Percentiles rank a stretch among this genome's conserved stretches.
phyloP scores from a whole-genome alignment of 2,113 vertebrate genomes.

The Passer domesticus region DNA sequence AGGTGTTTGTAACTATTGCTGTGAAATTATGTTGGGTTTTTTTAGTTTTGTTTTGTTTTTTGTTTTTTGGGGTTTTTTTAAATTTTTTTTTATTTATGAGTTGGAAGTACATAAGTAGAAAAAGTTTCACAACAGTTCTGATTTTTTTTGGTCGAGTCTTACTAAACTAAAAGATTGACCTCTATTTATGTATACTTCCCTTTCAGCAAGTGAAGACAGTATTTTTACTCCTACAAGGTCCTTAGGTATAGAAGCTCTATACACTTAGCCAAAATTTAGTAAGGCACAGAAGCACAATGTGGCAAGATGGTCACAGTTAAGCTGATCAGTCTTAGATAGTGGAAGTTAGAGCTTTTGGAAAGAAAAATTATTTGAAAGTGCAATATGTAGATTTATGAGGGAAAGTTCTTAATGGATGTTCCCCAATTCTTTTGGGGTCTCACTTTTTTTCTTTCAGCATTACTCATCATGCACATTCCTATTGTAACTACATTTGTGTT shows the following conservation, averaged over 20 bases:
- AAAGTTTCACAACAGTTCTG: not conserved
- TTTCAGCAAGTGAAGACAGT: not conserved
- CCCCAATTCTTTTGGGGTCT: not conserved
- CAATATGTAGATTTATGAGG: not conserved
- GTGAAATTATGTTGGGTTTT: not conserved
- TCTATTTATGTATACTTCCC: not conserved
- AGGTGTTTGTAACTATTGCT: not conserved
- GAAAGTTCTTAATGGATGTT: not conserved
- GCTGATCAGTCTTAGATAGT: not conserved
- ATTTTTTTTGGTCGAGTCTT: not conserved
- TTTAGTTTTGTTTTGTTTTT: no score
- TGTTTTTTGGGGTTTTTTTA: no score
- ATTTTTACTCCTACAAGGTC: not conserved
- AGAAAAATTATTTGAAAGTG: not conserved
- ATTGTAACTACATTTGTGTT: not conserved
- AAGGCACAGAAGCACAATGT: not conserved
- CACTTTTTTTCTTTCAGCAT: not conserved
- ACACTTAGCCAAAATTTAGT: not conserved
- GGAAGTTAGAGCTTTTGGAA: not conserved
- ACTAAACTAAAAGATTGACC: not conserved
- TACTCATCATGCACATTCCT: not conserved
- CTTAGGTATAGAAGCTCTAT: not conserved
- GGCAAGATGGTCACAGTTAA: not conserved
- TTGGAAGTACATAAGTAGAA: not conserved
- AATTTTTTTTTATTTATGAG: no score